Base-by-base conservation (phyloP, 2,113 vertebrate genomes). In the Phycodurus eques region DNA sequence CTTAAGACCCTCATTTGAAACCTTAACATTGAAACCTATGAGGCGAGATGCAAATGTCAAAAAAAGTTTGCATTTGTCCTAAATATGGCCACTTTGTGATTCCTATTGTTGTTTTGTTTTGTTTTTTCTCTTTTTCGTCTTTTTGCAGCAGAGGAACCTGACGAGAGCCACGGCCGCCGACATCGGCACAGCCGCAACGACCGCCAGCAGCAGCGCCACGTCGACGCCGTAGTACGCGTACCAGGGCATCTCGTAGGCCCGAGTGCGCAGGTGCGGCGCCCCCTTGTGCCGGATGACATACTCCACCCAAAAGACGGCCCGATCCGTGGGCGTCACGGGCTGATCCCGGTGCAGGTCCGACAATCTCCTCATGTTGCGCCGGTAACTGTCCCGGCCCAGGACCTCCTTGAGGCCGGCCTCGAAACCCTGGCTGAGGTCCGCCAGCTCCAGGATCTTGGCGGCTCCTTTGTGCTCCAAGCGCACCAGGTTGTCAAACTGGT, bases 231-330 rank as follows among this genome's bases (percentile, higher is more conserved):
- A 70, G 70, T 91, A 92, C 0, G 87, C 71, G 76, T 90, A 92
- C 91, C 91, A 90, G 5, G 83, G 81, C 90, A 92, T 86, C 49
- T 80, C 86, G 72, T 90, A 86, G 39, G 87, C 81, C 31, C 83
- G 69, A 14, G 90, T 90, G 17, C 83, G 83, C 56, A 91, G 80
- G 64, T 91, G 89, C 44, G 71, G 11, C 7, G 90, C 89, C 15
- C 91, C 91, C 77, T 88, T 91, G 54, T 92, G 74, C 11, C 90
- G 87, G 1, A 92, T 90, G 56, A 92, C 90, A 56, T 81, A 90
- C 67, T 91, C 90, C 42, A 89, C 72, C 91, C 91, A 92, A 80
- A 89, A 92, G 53, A 86, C 22, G 0, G 90, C 90, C 13, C 65
- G 44, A 44, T 91, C 90, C 80, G 90, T 79, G 31, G 89, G 77